Percentiles rank a stretch among this genome's conserved stretches.
Evolutionary conservation across 2,113 vertebrate species (phyloP).

Genomic region (Colaptes auratus): DNA sequence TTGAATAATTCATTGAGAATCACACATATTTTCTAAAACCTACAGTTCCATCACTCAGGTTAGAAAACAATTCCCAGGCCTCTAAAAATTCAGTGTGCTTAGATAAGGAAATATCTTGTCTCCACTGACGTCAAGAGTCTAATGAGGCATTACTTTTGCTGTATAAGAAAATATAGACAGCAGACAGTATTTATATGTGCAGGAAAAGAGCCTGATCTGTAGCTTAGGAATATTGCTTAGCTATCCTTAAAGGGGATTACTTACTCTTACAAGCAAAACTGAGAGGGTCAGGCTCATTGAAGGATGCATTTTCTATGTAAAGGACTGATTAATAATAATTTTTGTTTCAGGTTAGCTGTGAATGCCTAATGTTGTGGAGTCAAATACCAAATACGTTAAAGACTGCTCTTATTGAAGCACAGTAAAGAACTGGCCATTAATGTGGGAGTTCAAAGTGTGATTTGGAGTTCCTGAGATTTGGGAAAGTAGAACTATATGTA

Average conservation of each 20-base stretch:
- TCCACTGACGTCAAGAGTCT: conserved; percentile 1
- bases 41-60: not conserved
- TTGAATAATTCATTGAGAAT: conserved; percentile 47
- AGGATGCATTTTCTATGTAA: not conserved
- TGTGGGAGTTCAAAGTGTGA: not conserved
- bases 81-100: not conserved
- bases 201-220: not conserved
- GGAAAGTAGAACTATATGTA: not conserved
- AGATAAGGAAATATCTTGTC: conserved; percentile 37
- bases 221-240: not conserved
- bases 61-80: conserved; percentile 13
- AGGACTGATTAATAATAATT: not conserved
- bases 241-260: not conserved
- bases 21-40: not conserved
- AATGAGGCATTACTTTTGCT: conserved; percentile 26
- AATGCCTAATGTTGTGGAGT: not conserved
- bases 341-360: not conserved
- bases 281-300: not conserved
- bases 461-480: not conserved
- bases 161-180: not conserved
- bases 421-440: not conserved
- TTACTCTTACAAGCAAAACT: not conserved
- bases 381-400: not conserved
- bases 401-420: not conserved
- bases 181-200: not conserved